Base-by-base conservation (phyloP, 2,113 vertebrate genomes). In the Trematomus loennbergii region DNA sequence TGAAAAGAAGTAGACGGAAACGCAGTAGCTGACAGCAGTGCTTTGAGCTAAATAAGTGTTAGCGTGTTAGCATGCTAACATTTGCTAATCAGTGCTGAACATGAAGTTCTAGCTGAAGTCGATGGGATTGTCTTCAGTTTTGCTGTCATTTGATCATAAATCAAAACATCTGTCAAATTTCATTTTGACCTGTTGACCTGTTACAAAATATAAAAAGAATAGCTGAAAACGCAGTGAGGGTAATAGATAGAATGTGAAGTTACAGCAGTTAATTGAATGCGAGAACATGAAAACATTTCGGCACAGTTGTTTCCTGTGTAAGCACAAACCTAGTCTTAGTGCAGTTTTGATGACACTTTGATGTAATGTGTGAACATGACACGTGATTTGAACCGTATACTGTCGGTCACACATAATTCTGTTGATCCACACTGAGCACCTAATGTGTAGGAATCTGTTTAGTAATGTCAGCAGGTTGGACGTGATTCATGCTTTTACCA, bases 401-500 rank as follows among this genome's bases (percentile, higher is more conserved):
- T 17, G 22, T 25, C 22, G 3, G 15, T 46, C 72, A 63, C 48
- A 29, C 20, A 7, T 4, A 17, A 12, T 15, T 50, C 49, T 17
- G 17, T 20, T 54, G 40, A 62, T 55, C 12, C 40, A 17, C 12
- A 5, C 9, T 15, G 12, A 43, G 4, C 20, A 18, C 57, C 43
- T 52, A 65, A 36, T 79, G 43, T 33, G 43, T 2, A 60, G 79
- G 52, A 81, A 78, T 83, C 48, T 70, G 84, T 72, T 59, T 10
- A 22, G 68, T 70, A 76, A 49, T 29, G 72, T 65, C 43, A 57
- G 61, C 22, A 50, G 17, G 22, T 36, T 48, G 17, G 43, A 60
- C 72, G 72, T 91, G 90, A 91, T 81, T 92, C 87, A 91, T 64
- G 3, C 59, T 59, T 84, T 90, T 90, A 87, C 86, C 92, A 86